Base-by-base conservation (phyloP, 2,888 invertebrate genomes). In the Pharmacophagus antenor region DNA sequence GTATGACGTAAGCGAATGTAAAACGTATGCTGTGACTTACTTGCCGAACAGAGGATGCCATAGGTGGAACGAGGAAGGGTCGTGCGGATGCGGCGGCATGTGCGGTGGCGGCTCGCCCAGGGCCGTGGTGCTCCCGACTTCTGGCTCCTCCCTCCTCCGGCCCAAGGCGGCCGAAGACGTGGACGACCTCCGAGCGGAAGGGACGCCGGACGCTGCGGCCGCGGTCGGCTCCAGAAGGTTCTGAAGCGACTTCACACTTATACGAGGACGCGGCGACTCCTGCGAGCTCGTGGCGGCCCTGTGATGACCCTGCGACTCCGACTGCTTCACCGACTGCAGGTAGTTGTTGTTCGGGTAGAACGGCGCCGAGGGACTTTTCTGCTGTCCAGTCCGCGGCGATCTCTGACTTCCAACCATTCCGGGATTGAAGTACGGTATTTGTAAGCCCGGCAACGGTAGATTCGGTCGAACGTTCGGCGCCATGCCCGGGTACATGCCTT, bases 41-140 rank as follows among this genome's bases (percentile, higher is more conserved):
- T 95, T 96, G 92, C 95, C 95, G 82, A 96, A 96, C 52, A 96
- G 91, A 57, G 96, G 96, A 88, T 96, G 96, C 96, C 96, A 96
- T 54, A 96, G 88, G 66, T 95, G 94, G 71, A 94, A 92, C 70
- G 94, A 93, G 51, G 93, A 90, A 64, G 91, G 92, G 68, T 87
- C 87, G 72, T 85, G 85, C 17, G 85, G 82, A 51, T 88, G 83
- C 70, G 85, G 84, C 72, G 81, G 79, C 73, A 80, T 60, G 42
- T 69, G 71, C 69, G 67, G 68, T 70, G 77, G 70, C 21, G 81
- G 80, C 70, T 93, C 93, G 5, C 92, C 88, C 61, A 91, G 91
- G 67, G 92, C 92, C 53, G 93, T 93, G 46, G 93, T 93, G 78
- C 93, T 93, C 67, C 93, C 93, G 46, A 93, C 93, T 77, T 94